Evolutionary conservation across 2,113 vertebrate species (phyloP).

Genomic region (Caranx melampygus): DNA sequence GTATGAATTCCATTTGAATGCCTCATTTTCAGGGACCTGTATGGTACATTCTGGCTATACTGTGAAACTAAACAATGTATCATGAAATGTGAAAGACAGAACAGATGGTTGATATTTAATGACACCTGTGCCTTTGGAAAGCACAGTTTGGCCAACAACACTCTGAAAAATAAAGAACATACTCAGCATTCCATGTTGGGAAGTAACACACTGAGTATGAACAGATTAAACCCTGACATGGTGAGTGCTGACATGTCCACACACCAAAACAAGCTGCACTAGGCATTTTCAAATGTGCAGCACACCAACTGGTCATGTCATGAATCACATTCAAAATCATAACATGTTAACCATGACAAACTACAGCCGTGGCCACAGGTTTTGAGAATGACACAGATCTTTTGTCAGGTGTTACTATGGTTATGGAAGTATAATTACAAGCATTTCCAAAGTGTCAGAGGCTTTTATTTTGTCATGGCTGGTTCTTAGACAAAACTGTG

Average conservation of each 20-base stretch:
- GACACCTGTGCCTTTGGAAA: not conserved
- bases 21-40: not conserved
- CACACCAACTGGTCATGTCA: not conserved
- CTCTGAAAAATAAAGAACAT: too few relatives aligned
- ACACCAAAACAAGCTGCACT: slow-evolving; percentile 17
- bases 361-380: too few relatives aligned
- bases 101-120: not conserved
- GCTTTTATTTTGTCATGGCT: too few relatives aligned
- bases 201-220: not conserved
- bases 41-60: not conserved
- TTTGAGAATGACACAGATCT: too few relatives aligned
- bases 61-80: not conserved
- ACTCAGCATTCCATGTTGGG: not conserved
- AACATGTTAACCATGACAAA: too few relatives aligned
- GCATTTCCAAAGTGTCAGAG: too few relatives aligned
- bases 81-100: not conserved
- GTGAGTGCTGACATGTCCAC: not conserved
- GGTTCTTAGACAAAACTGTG: too few relatives aligned
- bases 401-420: too few relatives aligned
- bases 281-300: slow-evolving; percentile 1
- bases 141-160: too few relatives aligned
- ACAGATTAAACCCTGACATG: too few relatives aligned
- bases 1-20: not conserved
- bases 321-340: not conserved
- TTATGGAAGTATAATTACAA: too few relatives aligned